Base-by-base conservation (phyloP, 2,888 invertebrate genomes). In the Perithous albicinctus region DNA sequence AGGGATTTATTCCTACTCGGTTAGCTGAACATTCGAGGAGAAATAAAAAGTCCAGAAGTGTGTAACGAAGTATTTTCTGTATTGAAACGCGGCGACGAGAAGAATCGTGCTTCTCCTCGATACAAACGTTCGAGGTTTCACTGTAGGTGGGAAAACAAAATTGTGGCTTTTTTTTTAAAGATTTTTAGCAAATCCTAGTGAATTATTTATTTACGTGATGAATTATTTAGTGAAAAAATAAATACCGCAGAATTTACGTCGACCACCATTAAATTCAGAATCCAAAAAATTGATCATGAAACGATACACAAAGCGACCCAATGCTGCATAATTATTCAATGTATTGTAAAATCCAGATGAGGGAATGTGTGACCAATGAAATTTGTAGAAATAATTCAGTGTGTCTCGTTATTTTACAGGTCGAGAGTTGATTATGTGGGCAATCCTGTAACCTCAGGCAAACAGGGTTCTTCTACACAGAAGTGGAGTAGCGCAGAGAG, bases 361-460 rank as follows among this genome's bases (percentile, higher is more conserved):
- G n/a, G n/a, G n/a, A n/a, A n/a, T n/a, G n/a, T n/a, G n/a, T n/a
- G n/a, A n/a, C n/a, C n/a, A 26, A 1, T 56, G 29, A 12, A 12
- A 15, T 15, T n/a, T 29, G 0, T 6, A 56, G 56, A 67, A 73
- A n/a, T n/a, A n/a, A 32, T 78, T 67, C 18, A 66, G 6, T 26
- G 41, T 8, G 18, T 48, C 15, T 48, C 67, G 51, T 5, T 32
- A 18, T 15, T 29, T 8, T 66, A 23, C 43, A 56, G 61, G 51
- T 41, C 29, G 38, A 18, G 56, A 74, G 56, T 67, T 66, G 67
- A 74, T 79, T 69, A 63, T 61, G 20, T 23, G 67, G 41, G 26
- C 61, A 29, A 73, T 56, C 51, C 18, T 38, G 67, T 73, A 73
- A 66, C 67, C 74, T 43, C 67, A 63, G 48, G n/a, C n/a, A 1